Evolutionary conservation across 2,113 vertebrate genomes (phyloP), one percentile per base, ranked within the genome.

Genomic region (Dromiciops gliroides): DNA sequence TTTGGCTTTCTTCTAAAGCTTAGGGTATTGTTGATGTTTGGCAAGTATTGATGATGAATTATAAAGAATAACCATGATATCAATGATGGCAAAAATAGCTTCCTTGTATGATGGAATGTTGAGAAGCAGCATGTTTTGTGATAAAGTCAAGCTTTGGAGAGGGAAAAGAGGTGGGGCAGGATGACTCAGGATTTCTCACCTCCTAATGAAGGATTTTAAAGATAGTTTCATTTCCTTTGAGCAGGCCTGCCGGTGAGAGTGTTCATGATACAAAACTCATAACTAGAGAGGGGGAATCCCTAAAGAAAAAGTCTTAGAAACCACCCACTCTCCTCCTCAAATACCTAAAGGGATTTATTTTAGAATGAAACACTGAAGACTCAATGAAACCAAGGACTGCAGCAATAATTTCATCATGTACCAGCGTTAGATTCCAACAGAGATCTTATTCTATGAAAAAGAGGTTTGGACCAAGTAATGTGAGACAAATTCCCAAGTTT

Each of bases 331-430:
- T 83, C 67, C 37, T 91, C 28, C 2, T 37, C 56, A 67, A 37
- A 37, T 3, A 37, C 56, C 28, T 67, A 83, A 52, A 49, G 14
- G 48, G 51, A 94, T 89, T 91, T 44, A 50, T 75, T 5, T 92
- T 91, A 91, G n/a, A 51, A 83, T 25, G 28, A 90, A 90, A 50
- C 3, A 28, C 23, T 89, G 67, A 47, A 52, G 48, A 92, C 26
- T 67, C 60, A 89, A 90, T 75, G n/a, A 92, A 50, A 12, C 16
- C n/a, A 93, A 16, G 92, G 83, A 56, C 90, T 94, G 28, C 48
- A 94, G 91, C 26, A 0, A 4, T 60, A 12, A 49, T 48, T 97
- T 97, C 31, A 48, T 60, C 37, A 44, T 2, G 51, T 19, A 31
- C 24, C 75, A 2, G 53, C 51, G 50, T 49, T 50, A 4, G 60